Conservation (phyloP, 2,797 vertebrate genomes). For the Onychomys leucogaster region DNA sequence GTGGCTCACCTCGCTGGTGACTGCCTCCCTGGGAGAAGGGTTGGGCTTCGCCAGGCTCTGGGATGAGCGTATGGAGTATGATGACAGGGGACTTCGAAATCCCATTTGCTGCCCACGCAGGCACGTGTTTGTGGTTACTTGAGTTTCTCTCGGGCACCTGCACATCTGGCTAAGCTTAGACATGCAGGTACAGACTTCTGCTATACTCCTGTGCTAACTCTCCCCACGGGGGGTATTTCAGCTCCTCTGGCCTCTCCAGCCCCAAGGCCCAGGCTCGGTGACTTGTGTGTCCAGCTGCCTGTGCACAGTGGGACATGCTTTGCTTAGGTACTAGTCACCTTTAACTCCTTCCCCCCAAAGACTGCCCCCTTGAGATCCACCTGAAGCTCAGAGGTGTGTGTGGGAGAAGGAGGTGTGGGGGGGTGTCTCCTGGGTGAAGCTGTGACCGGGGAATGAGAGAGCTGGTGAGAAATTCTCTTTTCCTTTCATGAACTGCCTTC, state of each 20-base stretch:
- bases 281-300: not conserved
- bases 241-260: not conserved
- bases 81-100: not conserved
- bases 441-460: not conserved
- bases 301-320: not conserved
- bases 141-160: not conserved
- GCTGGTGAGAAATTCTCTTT: not conserved
- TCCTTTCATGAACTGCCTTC: not conserved
- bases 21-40: not conserved
- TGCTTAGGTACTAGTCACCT: not conserved
- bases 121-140: not conserved
- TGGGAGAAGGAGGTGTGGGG: not conserved
- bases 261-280: not conserved
- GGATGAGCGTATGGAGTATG: not conserved
- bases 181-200: not conserved
- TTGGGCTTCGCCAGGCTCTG: not conserved
- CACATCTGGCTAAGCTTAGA: not conserved
- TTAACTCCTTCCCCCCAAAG: not conserved
- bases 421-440: not conserved
- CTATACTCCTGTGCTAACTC: not conserved
- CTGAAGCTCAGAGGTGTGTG: not conserved
- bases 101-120: not conserved
- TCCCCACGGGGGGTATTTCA: not conserved
- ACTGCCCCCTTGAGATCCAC: not conserved
- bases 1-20: fast-evolving